phyloP scores from a whole-genome alignment of 2,797 vertebrate species.

The Eupleurogrammus muticus region DNA sequence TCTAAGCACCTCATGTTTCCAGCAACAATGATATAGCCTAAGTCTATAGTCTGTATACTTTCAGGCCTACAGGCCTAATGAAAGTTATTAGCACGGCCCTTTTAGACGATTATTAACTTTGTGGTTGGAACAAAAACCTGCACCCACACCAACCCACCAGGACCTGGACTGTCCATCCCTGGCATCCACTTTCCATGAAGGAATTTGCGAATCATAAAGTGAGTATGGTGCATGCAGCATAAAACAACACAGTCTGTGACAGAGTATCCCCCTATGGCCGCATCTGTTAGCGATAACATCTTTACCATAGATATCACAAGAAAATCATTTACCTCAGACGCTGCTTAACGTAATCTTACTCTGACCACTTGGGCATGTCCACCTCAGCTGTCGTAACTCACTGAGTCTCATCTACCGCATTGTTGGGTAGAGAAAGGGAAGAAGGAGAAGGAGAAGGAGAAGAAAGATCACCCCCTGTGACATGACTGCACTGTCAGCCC shows the following conservation, averaged over 20 bases:
- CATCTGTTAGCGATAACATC: constrained; percentile 57
- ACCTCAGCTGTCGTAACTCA: constrained; percentile 48
- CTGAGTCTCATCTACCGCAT: constrained; percentile 36
- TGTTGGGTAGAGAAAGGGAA: constrained; percentile 1
- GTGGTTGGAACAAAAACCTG: too few species aligned
- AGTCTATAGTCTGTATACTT: too few species aligned
- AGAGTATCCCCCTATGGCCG: constrained; percentile 19
- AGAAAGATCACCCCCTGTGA: constrained; percentile 33
- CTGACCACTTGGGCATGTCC: constrained; percentile 30
- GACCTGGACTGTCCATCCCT: too few species aligned
- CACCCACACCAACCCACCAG: too few species aligned
- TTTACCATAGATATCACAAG: constrained; percentile 51
- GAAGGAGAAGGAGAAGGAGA: constrained; percentile 11
- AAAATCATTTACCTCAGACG: constrained; percentile 53
- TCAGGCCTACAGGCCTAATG: not conserved
- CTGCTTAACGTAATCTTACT: constrained; percentile 20
- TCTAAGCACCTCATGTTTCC: not conserved
- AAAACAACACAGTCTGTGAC: constrained; percentile 37
- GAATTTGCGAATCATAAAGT: constrained; percentile 4
- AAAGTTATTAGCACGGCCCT: too few species aligned
- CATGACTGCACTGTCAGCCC: constrained; percentile 48
- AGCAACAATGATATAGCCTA: not conserved
- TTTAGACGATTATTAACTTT: too few species aligned
- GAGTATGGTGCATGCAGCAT: constrained; percentile 25
- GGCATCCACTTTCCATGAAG: not conserved